Evolutionary conservation across 2,113 vertebrate genomes (phyloP), one percentile per base, ranked within the genome.

Genomic region (Oryzias curvinotus): DNA sequence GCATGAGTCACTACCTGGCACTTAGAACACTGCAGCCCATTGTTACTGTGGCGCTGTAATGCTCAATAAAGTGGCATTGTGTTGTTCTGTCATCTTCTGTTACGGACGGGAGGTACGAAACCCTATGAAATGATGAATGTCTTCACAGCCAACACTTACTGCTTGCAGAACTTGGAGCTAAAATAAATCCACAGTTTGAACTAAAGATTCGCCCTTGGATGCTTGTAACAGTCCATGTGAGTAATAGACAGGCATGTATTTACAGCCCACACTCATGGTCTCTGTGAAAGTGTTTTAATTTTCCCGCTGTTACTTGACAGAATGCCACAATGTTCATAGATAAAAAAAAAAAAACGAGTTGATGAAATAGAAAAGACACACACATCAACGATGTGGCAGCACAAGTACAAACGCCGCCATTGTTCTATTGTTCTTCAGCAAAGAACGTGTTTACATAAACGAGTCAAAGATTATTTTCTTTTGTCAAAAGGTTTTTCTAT

Each of bases 1-100:
- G 77, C 50, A 82, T 87, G 88, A 93, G 88, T 92, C 88, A 91
- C 87, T 87, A 88, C 87, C 89, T 90, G 88, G 85, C 81, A 86
- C 87, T 82, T 70, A 52, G 60, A 62, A 91, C 90, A 92, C 86
- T 88, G 62, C 43, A 57, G 54, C 18, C 79, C 75, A 90, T 92
- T 93, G 92, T 92, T 62, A 51, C 41, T 47, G 60, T 73, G 57
- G 56, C 77, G 82, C 65, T 77, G 79, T 88, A 77, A 77, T 80
- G 75, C 63, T 80, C 67, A 66, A 57, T 85, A 89, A 80, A 85
- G 86, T 87, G 70, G 50, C 71, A 87, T 87, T 91, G 88, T 90
- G 65, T 65, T 74, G 55, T 67, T 68, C 30, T 56, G 60, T 74
- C 59, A 59, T 80, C 68, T 63, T 71, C 77, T 77, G 77, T 69